Conservation (phyloP, 1,140 invertebrate genomes). For the Meteorus sp. region DNA sequence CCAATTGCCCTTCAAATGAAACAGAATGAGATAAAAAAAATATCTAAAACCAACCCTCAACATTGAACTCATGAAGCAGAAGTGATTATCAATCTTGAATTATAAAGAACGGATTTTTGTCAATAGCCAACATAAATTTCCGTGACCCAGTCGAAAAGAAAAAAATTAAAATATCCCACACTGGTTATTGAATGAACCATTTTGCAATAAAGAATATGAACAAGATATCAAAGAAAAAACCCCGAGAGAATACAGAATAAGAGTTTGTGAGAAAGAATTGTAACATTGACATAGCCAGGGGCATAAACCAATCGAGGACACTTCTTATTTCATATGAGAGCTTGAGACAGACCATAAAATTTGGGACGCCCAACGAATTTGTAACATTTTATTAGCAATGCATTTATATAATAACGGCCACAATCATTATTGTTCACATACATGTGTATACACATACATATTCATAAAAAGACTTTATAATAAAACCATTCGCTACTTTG, state of each 20-base stretch:
- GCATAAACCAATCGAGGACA: constrained; percentile 21
- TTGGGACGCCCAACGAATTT: constrained; percentile 51
- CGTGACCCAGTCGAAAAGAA: too few species aligned
- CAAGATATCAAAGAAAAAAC: too few species aligned
- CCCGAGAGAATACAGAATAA: not conserved
- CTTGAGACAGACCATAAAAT: constrained; percentile 46
- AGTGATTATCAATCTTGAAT: too few species aligned
- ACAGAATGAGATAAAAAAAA: constrained; percentile 18
- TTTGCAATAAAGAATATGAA: too few species aligned
- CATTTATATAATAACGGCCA: constrained; percentile 23
- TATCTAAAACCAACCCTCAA: not conserved
- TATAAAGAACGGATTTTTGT: too few species aligned
- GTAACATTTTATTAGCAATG: constrained; percentile 54
- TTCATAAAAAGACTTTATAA: not conserved
- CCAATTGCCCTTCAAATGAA: not conserved
- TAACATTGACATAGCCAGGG: constrained; percentile 10
- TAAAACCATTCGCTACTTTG: constrained; percentile 39
- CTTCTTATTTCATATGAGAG: constrained; percentile 43
- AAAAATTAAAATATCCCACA: too few species aligned
- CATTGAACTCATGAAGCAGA: too few species aligned
- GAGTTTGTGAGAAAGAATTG: not conserved
- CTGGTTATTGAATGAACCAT: too few species aligned
- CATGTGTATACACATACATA: not conserved
- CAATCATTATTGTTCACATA: too few species aligned
- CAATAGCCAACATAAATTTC: too few species aligned